Conservation (phyloP, 1,140 invertebrate species). For the Lasaia peninsularis region DNA sequence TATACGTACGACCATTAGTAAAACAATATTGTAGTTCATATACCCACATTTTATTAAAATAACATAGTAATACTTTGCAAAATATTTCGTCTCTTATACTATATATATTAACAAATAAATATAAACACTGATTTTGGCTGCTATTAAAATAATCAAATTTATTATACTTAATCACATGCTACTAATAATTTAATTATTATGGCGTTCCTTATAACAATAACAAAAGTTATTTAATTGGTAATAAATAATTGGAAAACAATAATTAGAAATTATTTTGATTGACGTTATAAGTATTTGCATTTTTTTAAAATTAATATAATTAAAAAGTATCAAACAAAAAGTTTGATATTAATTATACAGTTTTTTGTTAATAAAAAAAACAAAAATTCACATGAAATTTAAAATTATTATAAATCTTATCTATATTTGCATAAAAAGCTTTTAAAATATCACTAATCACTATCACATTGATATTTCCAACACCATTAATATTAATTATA, state of each 20-base stretch:
- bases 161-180: too few species aligned
- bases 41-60: conserved; percentile 62
- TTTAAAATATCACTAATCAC: conserved; percentile 47
- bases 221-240: neutral
- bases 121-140: too few species aligned
- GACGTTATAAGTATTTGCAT: too few species aligned
- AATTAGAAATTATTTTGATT: too few species aligned
- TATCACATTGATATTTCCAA: conserved; percentile 41
- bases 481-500: conserved; percentile 11
- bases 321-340: too few species aligned
- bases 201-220: neutral
- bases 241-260: too few species aligned
- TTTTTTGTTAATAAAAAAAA: neutral
- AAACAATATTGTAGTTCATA: conserved; percentile 52
- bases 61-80: conserved; percentile 27
- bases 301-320: too few species aligned
- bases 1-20: too few species aligned
- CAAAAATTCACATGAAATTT: conserved; percentile 6
- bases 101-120: neutral
- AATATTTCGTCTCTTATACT: conserved; percentile 9
- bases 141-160: neutral
- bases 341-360: too few species aligned
- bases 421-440: conserved; percentile 34
- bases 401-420: conserved; percentile 4
- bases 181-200: neutral